phyloP scores from a whole-genome alignment of 1,140 invertebrate species.

The Campoletis sonorensis region DNA sequence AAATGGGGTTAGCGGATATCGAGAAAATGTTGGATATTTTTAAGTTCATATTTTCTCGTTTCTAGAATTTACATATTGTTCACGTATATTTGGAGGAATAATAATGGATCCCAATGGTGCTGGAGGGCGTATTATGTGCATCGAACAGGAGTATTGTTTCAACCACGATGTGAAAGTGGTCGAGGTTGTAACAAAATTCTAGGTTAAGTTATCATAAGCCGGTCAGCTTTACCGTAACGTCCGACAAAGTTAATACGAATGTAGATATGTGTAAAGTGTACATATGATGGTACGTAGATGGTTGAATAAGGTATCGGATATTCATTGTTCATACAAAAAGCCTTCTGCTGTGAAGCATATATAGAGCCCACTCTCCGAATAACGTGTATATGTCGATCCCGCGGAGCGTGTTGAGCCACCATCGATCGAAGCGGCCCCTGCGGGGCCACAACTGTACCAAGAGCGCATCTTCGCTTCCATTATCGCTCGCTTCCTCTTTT shows the following conservation, averaged over 20 bases:
- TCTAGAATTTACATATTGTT: not conserved
- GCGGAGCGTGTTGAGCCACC: not conserved
- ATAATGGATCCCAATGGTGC: not conserved
- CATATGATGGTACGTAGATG: not conserved
- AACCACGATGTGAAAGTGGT: not conserved
- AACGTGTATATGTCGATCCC: not conserved
- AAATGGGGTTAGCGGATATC: not conserved
- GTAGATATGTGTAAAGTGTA: not conserved
- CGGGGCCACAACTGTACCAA: constrained; percentile 25
- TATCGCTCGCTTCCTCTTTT: constrained; percentile 23
- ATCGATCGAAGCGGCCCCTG: constrained; percentile 17
- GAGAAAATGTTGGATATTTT: too few relatives aligned
- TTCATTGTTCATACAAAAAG: constrained; percentile 34
- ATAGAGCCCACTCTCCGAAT: constrained; percentile 17
- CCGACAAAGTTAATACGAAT: not conserved
- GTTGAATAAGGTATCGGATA: constrained; percentile 24
- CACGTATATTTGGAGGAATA: not conserved
- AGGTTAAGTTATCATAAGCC: not conserved
- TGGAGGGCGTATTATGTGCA: not conserved
- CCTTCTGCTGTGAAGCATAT: not conserved
- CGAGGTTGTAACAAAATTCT: not conserved
- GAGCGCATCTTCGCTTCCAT: constrained; percentile 28
- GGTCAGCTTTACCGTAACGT: constrained; percentile 9
- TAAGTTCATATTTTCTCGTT: not conserved
- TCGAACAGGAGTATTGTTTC: not conserved